Base-by-base conservation (phyloP, 1,140 invertebrate genomes). In the Drosophila parabipectinata region DNA sequence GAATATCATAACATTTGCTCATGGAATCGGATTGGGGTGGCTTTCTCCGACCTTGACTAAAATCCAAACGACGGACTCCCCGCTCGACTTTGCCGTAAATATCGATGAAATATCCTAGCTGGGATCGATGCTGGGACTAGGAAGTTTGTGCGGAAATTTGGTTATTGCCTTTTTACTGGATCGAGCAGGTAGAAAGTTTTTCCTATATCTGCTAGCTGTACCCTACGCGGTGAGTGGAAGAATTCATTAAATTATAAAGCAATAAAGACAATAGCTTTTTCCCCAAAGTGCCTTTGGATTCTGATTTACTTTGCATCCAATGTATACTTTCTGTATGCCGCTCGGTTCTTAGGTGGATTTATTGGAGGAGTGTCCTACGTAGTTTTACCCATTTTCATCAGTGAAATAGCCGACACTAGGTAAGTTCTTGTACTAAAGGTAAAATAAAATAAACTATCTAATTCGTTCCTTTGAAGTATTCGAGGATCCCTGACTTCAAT, bases 401-500 rank as follows among this genome's bases (percentile, higher is more conserved):
- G 90, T 4, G 93, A 93, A 63, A 87, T 93, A 12, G 72, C 91
- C 5, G 88, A 89, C 18, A 80, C 63, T 21, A 69, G 54, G 88
- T 90, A 32, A 68, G 74, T 61, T 12, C 34, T n/a, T 5, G 12
- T 2, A 37, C 18, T 6, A 21, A 14, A n/a, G 5, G 47, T 5
- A 30, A 12, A 24, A 12, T 28, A 12, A 14, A 10, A 28, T n/a
- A 41, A 14, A 14, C 10, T 4, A 12, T 21, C 4, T 15, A 3
- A 44, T 12, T n/a, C 1, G 21, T 34, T 1, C 4, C 8, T 3
- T 45, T 4, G 1, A 21, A 97, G 82, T 4, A 94, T 97, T 55
- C 93, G 97, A 44, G 97, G 97, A 4, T 92, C 94, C 0, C 92
- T 98, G 1, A 96, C 96, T 0, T 95, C 96, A 0, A 95, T 96